Conservation (phyloP, 2,797 vertebrate genomes). For the Dermochelys coriacea region DNA sequence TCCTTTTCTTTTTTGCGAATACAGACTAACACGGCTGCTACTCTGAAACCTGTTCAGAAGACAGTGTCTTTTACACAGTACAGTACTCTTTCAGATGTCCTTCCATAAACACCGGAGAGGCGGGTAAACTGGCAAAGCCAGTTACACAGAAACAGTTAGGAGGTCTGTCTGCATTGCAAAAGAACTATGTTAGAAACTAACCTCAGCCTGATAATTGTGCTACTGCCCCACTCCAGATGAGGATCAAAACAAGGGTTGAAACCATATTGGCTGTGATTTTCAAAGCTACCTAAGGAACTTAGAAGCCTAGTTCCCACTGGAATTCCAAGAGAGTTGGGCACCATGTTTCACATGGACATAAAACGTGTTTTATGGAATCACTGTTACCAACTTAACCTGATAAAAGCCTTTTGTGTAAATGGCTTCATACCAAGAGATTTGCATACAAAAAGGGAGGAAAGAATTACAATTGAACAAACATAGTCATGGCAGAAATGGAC, state of each 20-base stretch:
- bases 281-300: not conserved
- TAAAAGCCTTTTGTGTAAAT: not conserved
- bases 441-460: not conserved
- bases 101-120: not conserved
- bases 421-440: not conserved
- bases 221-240: not conserved
- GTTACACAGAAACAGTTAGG: not conserved
- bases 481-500: not conserved
- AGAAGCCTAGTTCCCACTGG: not conserved
- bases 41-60: too few species aligned
- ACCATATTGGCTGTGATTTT: not conserved
- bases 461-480: not conserved
- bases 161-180: accelerated
- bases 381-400: not conserved
- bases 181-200: not conserved
- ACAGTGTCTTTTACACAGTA: not conserved
- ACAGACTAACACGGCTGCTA: too few species aligned
- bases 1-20: too few species aligned
- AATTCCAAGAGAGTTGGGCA: not conserved
- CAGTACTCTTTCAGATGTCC: not conserved
- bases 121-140: not conserved
- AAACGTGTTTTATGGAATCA: not conserved
- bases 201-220: not conserved
- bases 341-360: not conserved
- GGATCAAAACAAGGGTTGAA: not conserved